Evolutionary conservation across 1,140 invertebrate genomes (phyloP), one percentile per base, ranked within the genome.

Genomic region (Phortica variegata): DNA sequence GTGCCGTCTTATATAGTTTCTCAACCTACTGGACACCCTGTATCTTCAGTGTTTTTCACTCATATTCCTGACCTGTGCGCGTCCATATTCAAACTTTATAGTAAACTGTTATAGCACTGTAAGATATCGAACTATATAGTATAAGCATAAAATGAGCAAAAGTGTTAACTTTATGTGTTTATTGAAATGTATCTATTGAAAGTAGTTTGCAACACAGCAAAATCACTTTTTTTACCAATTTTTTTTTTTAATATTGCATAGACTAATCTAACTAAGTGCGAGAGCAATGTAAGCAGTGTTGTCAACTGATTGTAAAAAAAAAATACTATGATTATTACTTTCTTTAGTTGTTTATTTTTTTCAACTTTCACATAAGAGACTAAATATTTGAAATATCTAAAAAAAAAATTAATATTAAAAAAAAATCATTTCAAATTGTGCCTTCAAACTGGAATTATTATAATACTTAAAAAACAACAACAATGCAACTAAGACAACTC

Each of bases 361-460:
- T 32, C 37, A 13, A 32, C 19, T 29, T 17, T 46, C 43, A 15
- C 10, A 21, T 8, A 39, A 15, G 44, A 44, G 21, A 36, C 56
- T 47, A 41, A 56, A 56, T 45, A 57, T 65, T 47, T 57, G 53
- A 65, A 61, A 43, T 54, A 31, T 48, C 13, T 29, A 38, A 36
- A 49, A 19, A 54, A 37, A 43, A 20, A 17, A 12, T 45, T 41
- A 51, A 49, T 18, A 39, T 9, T 16, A 19, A 39, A 12, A 39
- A 54, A 58, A 55, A 69, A 49, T 59, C 52, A 65, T 61, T 69
- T 69, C 37, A 68, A 69, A 69, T 65, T 65, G 65, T 69, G 65
- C 65, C 65, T 69, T 69, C 52, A 63, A 69, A 51, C 59, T 42
- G 50, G 54, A 62, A 65, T 60, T 52, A 47, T 60, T 53, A 48